Evolutionary conservation across 2,797 vertebrate genomes (phyloP).

Genomic region (Adelosebastes latens): DNA sequence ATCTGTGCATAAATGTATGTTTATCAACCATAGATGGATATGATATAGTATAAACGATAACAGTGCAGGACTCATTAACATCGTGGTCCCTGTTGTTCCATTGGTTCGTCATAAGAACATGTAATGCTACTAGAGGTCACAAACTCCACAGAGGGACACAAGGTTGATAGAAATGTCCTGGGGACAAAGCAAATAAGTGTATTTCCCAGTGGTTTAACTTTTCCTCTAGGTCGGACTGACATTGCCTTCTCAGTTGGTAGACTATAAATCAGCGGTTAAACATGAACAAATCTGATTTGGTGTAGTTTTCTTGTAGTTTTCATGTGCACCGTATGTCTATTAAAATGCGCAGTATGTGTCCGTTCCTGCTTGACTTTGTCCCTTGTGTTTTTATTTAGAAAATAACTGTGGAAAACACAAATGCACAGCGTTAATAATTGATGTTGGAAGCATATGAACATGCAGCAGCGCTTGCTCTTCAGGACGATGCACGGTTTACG

Average conservation of each 20-base stretch:
- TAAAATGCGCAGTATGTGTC: not conserved
- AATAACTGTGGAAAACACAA: constrained; percentile 8
- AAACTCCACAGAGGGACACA: not conserved
- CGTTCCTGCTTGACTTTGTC: not conserved
- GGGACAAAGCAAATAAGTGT: not conserved
- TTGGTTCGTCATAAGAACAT: not conserved
- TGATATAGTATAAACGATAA: too few species aligned
- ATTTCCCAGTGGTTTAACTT: not conserved
- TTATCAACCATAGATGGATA: too few species aligned
- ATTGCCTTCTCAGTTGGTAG: not conserved
- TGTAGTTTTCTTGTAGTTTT: not conserved
- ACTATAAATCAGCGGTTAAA: not conserved
- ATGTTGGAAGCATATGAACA: constrained; percentile 18
- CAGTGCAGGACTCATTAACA: not conserved
- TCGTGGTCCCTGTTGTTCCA: not conserved
- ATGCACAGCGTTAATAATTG: constrained; percentile 45
- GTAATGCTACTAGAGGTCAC: not conserved
- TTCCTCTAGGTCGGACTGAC: not conserved
- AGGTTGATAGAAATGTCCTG: not conserved
- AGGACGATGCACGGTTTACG: constrained; percentile 36
- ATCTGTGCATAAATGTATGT: too few species aligned
- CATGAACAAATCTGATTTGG: not conserved
- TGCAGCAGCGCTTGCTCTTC: constrained; percentile 19
- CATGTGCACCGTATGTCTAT: not conserved
- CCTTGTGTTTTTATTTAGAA: not conserved